Percentiles rank a stretch among this genome's conserved stretches.
These are phyloP conservation scores for Acanthacorydalis orientalis DNA, from an alignment of 2,888 invertebrate genomes.

Conservation along the genomic window DNA sequence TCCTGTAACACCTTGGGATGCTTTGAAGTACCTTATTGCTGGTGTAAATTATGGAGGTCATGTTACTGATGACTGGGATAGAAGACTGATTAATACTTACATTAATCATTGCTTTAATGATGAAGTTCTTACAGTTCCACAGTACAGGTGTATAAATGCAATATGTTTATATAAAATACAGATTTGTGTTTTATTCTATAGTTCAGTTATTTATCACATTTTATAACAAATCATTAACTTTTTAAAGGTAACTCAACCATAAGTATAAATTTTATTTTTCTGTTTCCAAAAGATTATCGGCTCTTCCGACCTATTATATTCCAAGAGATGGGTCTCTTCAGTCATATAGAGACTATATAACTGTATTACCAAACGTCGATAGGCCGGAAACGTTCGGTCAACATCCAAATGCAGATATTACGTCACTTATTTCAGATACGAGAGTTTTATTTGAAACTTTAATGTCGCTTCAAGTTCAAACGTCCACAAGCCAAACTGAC, in stretches of 20 bases:
- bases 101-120: slow-evolving; percentile 70
- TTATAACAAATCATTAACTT: neutral
- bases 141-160: slow-evolving; percentile 36
- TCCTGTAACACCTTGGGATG: slow-evolving; percentile 72
- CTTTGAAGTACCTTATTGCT: slow-evolving; percentile 72
- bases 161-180: neutral
- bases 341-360: slow-evolving; percentile 66
- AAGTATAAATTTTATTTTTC: neutral
- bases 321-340: slow-evolving; percentile 68
- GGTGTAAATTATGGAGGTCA: slow-evolving; percentile 84
- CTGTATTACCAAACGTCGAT: slow-evolving; percentile 58
- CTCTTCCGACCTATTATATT: slow-evolving; percentile 59
- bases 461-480: slow-evolving; percentile 57
- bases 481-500: slow-evolving; percentile 34
- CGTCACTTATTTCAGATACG: slow-evolving; percentile 68
- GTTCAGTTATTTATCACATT: neutral
- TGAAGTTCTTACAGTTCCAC: slow-evolving; percentile 41
- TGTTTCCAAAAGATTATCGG: slow-evolving; percentile 41
- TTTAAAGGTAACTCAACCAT: neutral
- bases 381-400: slow-evolving; percentile 81
- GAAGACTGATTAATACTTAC: slow-evolving; percentile 62
- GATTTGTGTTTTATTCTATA: too few species aligned
- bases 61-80: slow-evolving; percentile 60
- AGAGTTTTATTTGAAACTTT: slow-evolving; percentile 59
- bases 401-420: slow-evolving; percentile 79